phyloP scores from a whole-genome alignment of 1,140 invertebrate genomes.

The Rhysida immarginata region DNA sequence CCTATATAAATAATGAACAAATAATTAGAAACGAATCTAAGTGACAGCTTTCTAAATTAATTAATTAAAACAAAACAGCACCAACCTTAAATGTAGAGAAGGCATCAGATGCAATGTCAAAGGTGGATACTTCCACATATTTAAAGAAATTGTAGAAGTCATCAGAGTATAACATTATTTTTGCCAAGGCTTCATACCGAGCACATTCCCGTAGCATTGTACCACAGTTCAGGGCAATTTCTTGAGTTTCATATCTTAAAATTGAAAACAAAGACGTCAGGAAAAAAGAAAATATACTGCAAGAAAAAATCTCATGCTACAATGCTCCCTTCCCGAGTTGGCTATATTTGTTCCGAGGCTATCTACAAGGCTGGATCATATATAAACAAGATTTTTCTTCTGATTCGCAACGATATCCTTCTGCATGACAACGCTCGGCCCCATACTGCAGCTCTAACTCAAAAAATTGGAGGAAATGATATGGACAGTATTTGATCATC shows the following conservation, averaged over 20 bases:
- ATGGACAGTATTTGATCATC: too few relatives aligned
- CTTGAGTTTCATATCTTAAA: constrained; percentile 90
- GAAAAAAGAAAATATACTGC: constrained; percentile 11
- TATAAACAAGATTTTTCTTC: too few relatives aligned
- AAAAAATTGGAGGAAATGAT: too few relatives aligned
- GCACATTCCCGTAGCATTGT: constrained; percentile 98
- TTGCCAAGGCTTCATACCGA: constrained; percentile 89
- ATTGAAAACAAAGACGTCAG: constrained; percentile 10
- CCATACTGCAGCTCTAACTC: too few relatives aligned
- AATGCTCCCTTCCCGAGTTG: too few relatives aligned
- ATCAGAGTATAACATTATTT: constrained; percentile 93
- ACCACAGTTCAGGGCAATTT: constrained; percentile 97
- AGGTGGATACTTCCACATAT: constrained; percentile 98
- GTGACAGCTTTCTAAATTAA: too few relatives aligned
- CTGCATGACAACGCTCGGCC: too few relatives aligned
- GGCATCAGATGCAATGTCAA: constrained; percentile 99
- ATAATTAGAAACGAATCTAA: constrained; percentile 10
- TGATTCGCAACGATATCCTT: too few relatives aligned
- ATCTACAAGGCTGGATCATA: too few relatives aligned
- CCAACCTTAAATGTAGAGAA: constrained; percentile 98
- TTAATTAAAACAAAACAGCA: too few relatives aligned
- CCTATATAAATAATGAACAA: constrained; percentile 39
- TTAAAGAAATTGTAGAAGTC: constrained; percentile 99
- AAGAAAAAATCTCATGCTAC: too few relatives aligned
- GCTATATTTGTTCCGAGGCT: too few relatives aligned